These are phyloP conservation scores for Psix sp. DNA, from an alignment of 1,140 invertebrate species.

Conservation along the genomic window DNA sequence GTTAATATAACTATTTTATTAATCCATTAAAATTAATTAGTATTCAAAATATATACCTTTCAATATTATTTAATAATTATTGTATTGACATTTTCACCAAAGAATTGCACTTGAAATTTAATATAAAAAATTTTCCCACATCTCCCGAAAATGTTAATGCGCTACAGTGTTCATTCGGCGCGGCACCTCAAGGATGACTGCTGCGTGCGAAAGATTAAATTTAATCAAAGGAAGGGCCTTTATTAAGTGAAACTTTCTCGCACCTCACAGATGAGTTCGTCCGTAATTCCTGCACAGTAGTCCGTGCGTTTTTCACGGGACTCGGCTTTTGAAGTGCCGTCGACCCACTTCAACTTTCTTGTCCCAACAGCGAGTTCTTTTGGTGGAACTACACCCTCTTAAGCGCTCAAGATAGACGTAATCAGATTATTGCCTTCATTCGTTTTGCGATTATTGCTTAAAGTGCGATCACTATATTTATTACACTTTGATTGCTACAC, in stretches of 20 bases:
- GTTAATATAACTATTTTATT: no score
- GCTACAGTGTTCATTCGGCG: constrained; percentile 26
- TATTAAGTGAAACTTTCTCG: constrained; percentile 64
- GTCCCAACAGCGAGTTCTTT: constrained; percentile 43
- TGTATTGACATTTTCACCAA: no score
- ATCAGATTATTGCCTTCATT: constrained; percentile 67
- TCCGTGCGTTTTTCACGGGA: constrained; percentile 61
- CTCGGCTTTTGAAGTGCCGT: constrained; percentile 63
- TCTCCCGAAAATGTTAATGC: constrained; percentile 5
- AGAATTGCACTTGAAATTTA: no score
- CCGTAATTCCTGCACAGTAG: constrained; percentile 31
- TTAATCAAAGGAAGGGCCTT: constrained; percentile 60
- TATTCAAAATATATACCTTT: no score
- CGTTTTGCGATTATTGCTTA: constrained; percentile 31
- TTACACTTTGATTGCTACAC: constrained; percentile 4
- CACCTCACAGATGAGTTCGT: constrained; percentile 59
- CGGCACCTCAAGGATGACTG: constrained; percentile 22
- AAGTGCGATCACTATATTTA: constrained; percentile 21
- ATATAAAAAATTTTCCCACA: constrained; percentile 47
- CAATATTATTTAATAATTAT: no score
- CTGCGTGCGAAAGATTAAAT: constrained; percentile 59
- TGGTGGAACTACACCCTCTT: constrained; percentile 67
- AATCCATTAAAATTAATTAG: no score
- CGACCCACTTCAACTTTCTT: constrained; percentile 51
- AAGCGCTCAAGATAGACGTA: constrained; percentile 68